Evolutionary conservation across 1,140 invertebrate species (phyloP).

Genomic region (Pristionchus pacificus): DNA sequence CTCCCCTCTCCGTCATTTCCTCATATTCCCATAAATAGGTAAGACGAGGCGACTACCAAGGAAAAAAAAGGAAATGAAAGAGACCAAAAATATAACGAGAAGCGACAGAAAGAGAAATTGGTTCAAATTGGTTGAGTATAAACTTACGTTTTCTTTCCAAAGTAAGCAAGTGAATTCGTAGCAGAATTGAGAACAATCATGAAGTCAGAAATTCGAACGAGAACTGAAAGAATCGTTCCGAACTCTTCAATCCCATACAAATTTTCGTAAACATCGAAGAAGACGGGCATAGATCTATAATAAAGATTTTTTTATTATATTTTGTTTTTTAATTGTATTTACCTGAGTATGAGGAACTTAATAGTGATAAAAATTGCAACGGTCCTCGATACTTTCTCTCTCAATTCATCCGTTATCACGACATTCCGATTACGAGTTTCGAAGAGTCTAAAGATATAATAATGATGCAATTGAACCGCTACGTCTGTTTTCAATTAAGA

Average conservation of each 20-base stretch:
- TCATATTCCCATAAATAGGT: no score
- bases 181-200: constrained; percentile 35
- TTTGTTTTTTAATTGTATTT: no score
- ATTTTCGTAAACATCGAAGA: constrained; percentile 38
- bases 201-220: constrained; percentile 35
- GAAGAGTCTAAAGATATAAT: constrained; percentile 33
- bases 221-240: constrained; percentile 22
- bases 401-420: constrained; percentile 32
- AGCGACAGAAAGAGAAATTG: no score
- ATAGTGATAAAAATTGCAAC: constrained; percentile 37
- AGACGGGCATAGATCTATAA: constrained; percentile 39
- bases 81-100: no score
- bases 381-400: constrained; percentile 30
- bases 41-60: no score
- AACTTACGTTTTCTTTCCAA: constrained; percentile 34
- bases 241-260: constrained; percentile 34
- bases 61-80: no score
- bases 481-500: no score
- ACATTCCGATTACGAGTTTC: constrained; percentile 32
- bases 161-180: constrained; percentile 37
- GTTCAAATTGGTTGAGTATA: no score
- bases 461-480: background rate
- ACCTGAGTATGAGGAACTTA: constrained; percentile 40
- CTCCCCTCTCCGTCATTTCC: no score
- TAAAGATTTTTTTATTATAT: no score